Conservation (phyloP, 2,113 vertebrate species). For the Halcyon malimbica region DNA sequence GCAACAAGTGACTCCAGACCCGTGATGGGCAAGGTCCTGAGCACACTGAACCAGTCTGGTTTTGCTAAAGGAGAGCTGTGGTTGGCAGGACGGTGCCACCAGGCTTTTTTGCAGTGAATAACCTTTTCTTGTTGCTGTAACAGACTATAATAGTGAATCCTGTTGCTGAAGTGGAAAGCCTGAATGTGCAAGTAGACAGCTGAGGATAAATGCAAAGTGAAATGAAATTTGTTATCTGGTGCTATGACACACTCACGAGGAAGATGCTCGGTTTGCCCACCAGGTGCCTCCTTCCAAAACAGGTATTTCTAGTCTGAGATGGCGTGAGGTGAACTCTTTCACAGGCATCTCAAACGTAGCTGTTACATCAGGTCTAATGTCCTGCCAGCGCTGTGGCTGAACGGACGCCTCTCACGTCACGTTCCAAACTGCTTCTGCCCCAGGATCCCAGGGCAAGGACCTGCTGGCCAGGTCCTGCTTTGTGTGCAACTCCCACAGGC, state of each 20-base stretch:
- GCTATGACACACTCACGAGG: background rate
- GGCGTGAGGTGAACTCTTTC: background rate
- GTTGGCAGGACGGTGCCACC: background rate
- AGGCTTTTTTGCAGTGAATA: background rate
- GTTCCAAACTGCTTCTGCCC: background rate
- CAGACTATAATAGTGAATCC: background rate
- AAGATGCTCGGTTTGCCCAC: background rate
- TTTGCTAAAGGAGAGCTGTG: background rate
- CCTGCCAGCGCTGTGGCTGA: background rate
- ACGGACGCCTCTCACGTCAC: background rate
- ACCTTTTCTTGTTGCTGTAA: background rate
- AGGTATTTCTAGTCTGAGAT: constrained; percentile 8
- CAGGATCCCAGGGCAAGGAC: background rate
- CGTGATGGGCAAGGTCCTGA: background rate
- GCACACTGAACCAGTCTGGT: background rate
- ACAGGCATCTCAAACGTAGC: background rate
- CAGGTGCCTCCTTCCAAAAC: background rate
- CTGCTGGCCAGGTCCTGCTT: background rate
- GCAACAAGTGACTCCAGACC: background rate
- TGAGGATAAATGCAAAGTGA: background rate
- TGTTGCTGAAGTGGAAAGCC: background rate
- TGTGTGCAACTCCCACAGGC: no score
- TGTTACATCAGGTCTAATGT: background rate
- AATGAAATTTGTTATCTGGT: background rate
- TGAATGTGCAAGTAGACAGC: background rate